phyloP scores from a whole-genome alignment of 2,113 vertebrate species.

The Oreotrochilus melanogaster region DNA sequence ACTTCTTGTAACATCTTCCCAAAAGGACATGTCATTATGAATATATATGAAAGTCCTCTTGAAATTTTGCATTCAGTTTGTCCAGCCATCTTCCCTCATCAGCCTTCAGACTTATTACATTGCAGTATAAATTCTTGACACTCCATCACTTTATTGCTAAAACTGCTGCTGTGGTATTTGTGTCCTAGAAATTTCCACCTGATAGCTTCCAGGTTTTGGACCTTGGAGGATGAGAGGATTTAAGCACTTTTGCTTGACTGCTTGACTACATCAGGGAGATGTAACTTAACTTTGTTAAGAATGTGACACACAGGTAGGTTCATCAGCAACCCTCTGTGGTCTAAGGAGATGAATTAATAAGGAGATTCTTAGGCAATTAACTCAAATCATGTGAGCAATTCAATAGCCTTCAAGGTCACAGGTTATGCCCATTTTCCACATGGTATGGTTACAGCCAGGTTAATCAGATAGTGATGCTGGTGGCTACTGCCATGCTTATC shows the following conservation, averaged over 20 bases:
- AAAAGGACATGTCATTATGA: not conserved
- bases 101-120: fast-evolving
- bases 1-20: not conserved
- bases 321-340: not conserved
- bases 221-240: not conserved
- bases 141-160: not conserved
- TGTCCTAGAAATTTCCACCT: not conserved
- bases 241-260: not conserved
- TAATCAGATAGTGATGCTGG: not conserved
- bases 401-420: not conserved
- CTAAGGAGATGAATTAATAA: not conserved
- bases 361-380: not conserved
- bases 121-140: not conserved
- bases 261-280: not conserved
- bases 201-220: not conserved
- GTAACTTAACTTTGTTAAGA: not conserved
- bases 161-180: not conserved
- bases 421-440: not conserved
- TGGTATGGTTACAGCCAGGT: not conserved
- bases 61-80: not conserved
- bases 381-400: not conserved
- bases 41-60: not conserved
- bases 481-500: not conserved
- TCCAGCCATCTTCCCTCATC: not conserved
- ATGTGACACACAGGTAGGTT: not conserved